A percentile compares a stretch with the other conserved stretches of the same genome.
Conservation (phyloP, 2,888 invertebrate species). For the Oegoconia quadripuncta region DNA sequence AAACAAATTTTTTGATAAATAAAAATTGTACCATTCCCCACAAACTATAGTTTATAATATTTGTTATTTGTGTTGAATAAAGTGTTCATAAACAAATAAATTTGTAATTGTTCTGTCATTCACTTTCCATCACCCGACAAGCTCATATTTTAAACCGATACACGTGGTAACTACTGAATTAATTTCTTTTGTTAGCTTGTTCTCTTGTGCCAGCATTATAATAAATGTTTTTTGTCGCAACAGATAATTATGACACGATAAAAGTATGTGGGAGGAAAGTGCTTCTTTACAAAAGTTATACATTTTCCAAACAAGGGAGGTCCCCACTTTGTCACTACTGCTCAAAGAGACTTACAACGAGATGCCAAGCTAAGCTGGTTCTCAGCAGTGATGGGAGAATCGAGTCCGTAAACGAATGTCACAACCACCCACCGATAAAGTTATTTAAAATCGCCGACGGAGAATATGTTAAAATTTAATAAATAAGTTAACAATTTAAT, state of each 20-base stretch:
- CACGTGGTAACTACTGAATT: too few species aligned
- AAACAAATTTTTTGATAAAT: neutral
- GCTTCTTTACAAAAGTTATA: neutral
- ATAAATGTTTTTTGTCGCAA: too few species aligned
- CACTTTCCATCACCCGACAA: too few species aligned
- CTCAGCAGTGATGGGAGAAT: conserved; percentile 6
- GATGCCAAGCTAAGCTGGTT: conserved; percentile 23
- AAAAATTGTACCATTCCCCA: conserved; percentile 1
- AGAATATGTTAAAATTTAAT: conserved; percentile 11
- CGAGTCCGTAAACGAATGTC: conserved; percentile 11
- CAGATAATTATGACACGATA: neutral
- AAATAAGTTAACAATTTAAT: conserved; percentile 12
- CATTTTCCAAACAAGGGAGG: neutral
- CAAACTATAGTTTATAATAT: too few species aligned
- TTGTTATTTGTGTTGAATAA: too few species aligned
- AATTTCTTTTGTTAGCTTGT: too few species aligned
- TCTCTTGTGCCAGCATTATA: too few species aligned
- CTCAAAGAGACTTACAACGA: neutral
- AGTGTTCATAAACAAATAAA: too few species aligned
- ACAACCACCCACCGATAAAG: conserved; percentile 25
- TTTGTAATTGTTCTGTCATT: too few species aligned
- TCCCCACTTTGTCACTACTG: neutral
- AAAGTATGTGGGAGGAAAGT: neutral
- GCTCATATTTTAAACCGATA: too few species aligned
- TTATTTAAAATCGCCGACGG: conserved; percentile 19